A percentile compares a stretch with the other conserved stretches of the same genome.
These are phyloP conservation scores for Eulemur albifrons DNA, from an alignment of 2,797 vertebrate genomes.

Conservation along the genomic window DNA sequence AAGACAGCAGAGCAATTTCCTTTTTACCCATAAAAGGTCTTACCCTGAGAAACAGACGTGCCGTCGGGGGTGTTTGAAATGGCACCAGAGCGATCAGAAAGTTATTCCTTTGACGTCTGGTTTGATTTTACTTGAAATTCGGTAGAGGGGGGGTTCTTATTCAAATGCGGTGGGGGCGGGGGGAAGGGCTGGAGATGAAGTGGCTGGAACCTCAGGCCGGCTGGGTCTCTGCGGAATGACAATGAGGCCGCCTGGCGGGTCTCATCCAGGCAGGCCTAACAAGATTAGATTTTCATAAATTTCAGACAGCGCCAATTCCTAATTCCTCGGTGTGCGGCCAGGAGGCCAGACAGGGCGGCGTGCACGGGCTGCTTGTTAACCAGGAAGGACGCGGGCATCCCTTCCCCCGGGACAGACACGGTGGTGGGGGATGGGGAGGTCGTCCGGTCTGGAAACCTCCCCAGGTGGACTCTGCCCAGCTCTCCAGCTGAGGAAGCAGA, in stretches of 20 bases:
- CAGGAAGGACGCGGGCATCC: background rate
- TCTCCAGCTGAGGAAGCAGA: background rate
- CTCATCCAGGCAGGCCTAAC: slow-evolving; percentile 81
- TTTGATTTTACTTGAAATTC: background rate
- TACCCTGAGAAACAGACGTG: background rate
- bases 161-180: background rate
- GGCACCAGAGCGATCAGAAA: background rate
- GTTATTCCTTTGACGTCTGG: slow-evolving; percentile 51
- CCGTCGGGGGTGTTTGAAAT: background rate
- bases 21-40: background rate
- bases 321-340: slow-evolving; percentile 48
- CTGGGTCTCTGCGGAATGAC: slow-evolving; percentile 71
- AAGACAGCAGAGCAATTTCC: background rate
- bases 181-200: slow-evolving; percentile 59
- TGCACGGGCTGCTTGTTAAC: slow-evolving; percentile 64
- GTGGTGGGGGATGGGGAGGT: background rate
- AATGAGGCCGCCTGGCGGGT: slow-evolving; percentile 66
- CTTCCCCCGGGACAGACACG: background rate
- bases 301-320: slow-evolving; percentile 83
- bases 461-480: background rate
- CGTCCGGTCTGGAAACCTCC: background rate
- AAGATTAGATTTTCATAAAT: slow-evolving; percentile 87
- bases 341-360: slow-evolving; percentile 74
- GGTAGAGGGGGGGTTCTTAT: background rate
- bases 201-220: slow-evolving; percentile 76